Evolutionary conservation across 2,113 vertebrate species (phyloP), one percentile per base, ranked within the genome.

Genomic region (Rhineura floridana): DNA sequence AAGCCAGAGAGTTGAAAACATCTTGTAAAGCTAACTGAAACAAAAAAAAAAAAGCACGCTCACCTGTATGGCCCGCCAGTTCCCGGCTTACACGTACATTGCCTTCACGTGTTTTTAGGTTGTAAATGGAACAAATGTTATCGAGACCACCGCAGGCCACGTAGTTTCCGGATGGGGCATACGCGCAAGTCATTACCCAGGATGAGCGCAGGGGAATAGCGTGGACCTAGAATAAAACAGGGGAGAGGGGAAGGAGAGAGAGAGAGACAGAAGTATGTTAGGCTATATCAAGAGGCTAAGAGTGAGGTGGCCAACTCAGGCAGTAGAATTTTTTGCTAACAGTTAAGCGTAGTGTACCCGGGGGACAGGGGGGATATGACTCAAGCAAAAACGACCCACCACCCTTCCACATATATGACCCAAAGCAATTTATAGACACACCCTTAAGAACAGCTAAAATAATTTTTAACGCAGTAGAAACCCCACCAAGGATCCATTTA

Each of bases 111-210:
- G 99, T 99, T 96, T 99, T 99, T 96, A 99, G 98, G 95, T 99
- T 99, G 96, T 99, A 99, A 96, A 99, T 99, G 95, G 99, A 99
- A 94, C 99, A 99, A 94, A 99, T 99, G 97, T 99, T 99, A 94
- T 99, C 99, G 48, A 99, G 97, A 77, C 99, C 99, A 91, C 99
- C 99, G 33, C 99, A 99, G 94, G 99, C 99, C 93, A 99, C 99
- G 0, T 99, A 99, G 94, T 99, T 99, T 77, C 99, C 99, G 92
- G 99, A 99, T 50, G 99, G 99, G 59, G 99, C 99, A 39, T 99
- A 99, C 0, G 99, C 98, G 88, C 99, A 99, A 33, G 99, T 99
- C 99, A 99, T 99, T 94, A 99, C 99, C 99, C 99, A 99, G 87
- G 99, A 99, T 82, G 99, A 99, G 79, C 99, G 98, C 97, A 99